A percentile compares a stretch with the other conserved stretches of the same genome.
phyloP scores from a whole-genome alignment of 2,797 vertebrate genomes.

The Uromys caudimaculatus region DNA sequence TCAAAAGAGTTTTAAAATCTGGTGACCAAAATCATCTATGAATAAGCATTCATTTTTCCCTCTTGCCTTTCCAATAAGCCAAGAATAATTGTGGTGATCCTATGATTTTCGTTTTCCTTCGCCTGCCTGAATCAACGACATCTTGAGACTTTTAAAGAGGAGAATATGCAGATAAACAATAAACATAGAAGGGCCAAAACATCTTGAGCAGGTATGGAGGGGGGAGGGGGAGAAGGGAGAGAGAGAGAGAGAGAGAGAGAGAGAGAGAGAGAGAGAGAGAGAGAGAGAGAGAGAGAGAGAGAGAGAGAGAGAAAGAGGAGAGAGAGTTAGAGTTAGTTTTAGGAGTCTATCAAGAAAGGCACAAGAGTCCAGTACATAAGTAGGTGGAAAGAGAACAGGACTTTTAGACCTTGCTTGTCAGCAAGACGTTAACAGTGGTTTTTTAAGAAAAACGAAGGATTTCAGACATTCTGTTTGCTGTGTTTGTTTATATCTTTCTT shows the following conservation, averaged over 20 bases:
- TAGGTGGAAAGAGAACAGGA: neutral
- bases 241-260: no score
- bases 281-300: no score
- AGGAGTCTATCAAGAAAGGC: neutral
- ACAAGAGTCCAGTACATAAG: neutral
- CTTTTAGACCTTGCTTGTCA: neutral
- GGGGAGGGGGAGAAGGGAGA: no score
- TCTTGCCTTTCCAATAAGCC: constrained; percentile 4
- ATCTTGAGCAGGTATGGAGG: neutral
- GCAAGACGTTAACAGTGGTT: neutral
- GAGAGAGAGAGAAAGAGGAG: no score
- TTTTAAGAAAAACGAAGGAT: constrained; percentile 13
- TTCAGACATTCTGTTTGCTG: neutral
- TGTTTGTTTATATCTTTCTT: neutral
- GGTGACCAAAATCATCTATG: constrained; percentile 7
- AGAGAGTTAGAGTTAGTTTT: neutral
- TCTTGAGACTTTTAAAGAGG: constrained; percentile 19
- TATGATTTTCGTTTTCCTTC: neutral
- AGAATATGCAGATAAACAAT: neutral
- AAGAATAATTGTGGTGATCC: neutral
- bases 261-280: neutral
- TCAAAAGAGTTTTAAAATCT: constrained; percentile 38
- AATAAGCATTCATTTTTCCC: neutral
- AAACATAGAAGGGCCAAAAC: neutral
- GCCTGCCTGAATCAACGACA: neutral